Evolutionary conservation across 2,797 vertebrate genomes (phyloP), one percentile per base, ranked within the genome.

Genomic region (Chelon auratus): DNA sequence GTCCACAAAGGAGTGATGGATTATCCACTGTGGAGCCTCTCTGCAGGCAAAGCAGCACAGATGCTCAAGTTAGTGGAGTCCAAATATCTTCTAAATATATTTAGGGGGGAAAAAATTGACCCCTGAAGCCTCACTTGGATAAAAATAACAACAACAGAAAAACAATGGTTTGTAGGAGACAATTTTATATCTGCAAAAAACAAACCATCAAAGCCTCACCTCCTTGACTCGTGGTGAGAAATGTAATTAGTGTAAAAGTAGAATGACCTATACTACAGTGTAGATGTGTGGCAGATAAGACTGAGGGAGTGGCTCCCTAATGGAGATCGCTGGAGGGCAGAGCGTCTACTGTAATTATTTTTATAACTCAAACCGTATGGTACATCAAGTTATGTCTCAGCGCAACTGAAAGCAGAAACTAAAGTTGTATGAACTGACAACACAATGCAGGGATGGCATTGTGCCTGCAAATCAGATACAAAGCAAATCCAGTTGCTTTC

Each of bases 1-100:
- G 77, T 82, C 89, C 77, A 75, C 83, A 75, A 72, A 84, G 72
- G 70, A 81, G 80, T 90, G 88, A 89, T 89, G 82, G 76, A 88
- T 82, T 88, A 86, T 45, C 63, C 42, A 64, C 75, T 47, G 73
- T 12, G 60, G 72, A 88, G 76, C 61, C 62, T 77, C 78, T 83
- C 80, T 77, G 77, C 75, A 68, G 83, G 78, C 80, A 37, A 53
- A 78, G 55, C 65, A 76, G 68, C 81, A 71, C 86, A 91, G 73
- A 89, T 86, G 83, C 77, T 84, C 56, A 39, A 42, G 68, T 77
- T 67, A 67, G 72, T 68, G 68, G 58, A 45, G 24, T 79, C 65
- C 77, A 81, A 71, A 81, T 80, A 48, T 39, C 75, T 74, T 67
- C 51, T 42, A 80, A 65, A 79, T 75, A 63, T 72, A 54, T 76